Conservation (phyloP, 2,888 invertebrate species). For the Drosophila affinis region DNA sequence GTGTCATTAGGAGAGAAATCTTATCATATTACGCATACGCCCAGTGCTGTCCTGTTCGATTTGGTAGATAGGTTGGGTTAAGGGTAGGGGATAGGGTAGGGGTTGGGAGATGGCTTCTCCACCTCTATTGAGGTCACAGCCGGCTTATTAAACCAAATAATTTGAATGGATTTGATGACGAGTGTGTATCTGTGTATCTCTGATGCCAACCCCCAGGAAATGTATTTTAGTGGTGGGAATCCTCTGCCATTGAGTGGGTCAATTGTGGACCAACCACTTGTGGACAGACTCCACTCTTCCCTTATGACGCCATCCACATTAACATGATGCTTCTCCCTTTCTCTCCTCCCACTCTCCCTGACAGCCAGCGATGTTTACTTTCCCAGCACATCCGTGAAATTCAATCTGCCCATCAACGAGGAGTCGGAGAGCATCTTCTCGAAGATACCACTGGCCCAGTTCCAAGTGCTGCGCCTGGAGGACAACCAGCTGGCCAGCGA, state of each 20-base stretch:
- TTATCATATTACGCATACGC: constrained; percentile 78
- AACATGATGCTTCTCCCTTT: constrained; percentile 1
- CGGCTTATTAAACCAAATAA: constrained; percentile 69
- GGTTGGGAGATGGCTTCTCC: background rate
- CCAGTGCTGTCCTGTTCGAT: constrained; percentile 44
- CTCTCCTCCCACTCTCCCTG: constrained; percentile 24
- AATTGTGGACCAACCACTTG: constrained; percentile 51
- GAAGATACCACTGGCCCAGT: constrained; percentile 82
- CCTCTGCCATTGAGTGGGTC: constrained; percentile 27
- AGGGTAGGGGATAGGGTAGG: constrained; percentile 2
- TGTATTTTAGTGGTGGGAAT: background rate
- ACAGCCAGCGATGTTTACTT: constrained; percentile 82
- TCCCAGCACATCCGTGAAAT: constrained; percentile 80
- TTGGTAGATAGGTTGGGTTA: background rate
- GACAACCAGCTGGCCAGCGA: constrained; percentile 70
- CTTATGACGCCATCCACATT: constrained; percentile 35
- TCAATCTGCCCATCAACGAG: constrained; percentile 82
- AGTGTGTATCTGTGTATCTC: constrained; percentile 22
- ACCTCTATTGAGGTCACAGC: constrained; percentile 61
- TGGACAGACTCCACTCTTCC: constrained; percentile 30
- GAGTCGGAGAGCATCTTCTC: constrained; percentile 82
- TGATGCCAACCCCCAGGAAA: constrained; percentile 39
- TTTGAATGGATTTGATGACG: constrained; percentile 61
- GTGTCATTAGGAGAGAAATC: constrained; percentile 65
- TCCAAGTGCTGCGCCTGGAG: constrained; percentile 78